phyloP scores from a whole-genome alignment of 2,888 invertebrate species.

The Cheilosia vernalis region DNA sequence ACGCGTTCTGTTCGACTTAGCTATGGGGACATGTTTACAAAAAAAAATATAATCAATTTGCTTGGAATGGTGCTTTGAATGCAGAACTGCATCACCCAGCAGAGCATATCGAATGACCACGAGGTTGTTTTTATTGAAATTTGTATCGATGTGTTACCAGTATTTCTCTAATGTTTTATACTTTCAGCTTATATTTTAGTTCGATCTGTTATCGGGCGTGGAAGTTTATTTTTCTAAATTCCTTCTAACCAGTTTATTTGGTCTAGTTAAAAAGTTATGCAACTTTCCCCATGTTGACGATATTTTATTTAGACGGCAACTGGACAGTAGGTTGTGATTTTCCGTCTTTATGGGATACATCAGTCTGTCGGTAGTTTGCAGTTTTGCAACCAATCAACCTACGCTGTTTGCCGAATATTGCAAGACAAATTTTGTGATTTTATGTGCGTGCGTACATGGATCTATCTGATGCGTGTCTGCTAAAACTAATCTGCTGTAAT shows the following conservation, averaged over 20 bases:
- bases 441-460: background rate
- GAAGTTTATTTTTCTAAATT: background rate
- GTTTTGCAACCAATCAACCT: background rate
- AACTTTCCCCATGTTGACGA: background rate
- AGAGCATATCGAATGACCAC: conserved; percentile 52
- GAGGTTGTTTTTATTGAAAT: conserved; percentile 43
- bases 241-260: conserved; percentile 19
- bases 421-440: background rate
- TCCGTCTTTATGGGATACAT: background rate
- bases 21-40: conserved; percentile 17
- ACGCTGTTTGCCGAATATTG: background rate
- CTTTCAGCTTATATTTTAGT: background rate
- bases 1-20: conserved; percentile 16
- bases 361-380: background rate
- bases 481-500: background rate
- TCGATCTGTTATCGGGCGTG: background rate
- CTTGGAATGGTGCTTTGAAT: conserved; percentile 6
- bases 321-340: background rate
- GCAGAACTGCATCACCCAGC: conserved; percentile 19
- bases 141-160: background rate
- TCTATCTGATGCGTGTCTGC: no score
- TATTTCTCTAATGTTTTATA: background rate
- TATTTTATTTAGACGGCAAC: background rate
- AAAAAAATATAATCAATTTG: conserved; percentile 18
- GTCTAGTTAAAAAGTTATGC: background rate